Percentiles rank a stretch among this genome's conserved stretches.
Evolutionary conservation across 2,113 vertebrate species (phyloP).

Genomic region (Chaetodon trifascialis): DNA sequence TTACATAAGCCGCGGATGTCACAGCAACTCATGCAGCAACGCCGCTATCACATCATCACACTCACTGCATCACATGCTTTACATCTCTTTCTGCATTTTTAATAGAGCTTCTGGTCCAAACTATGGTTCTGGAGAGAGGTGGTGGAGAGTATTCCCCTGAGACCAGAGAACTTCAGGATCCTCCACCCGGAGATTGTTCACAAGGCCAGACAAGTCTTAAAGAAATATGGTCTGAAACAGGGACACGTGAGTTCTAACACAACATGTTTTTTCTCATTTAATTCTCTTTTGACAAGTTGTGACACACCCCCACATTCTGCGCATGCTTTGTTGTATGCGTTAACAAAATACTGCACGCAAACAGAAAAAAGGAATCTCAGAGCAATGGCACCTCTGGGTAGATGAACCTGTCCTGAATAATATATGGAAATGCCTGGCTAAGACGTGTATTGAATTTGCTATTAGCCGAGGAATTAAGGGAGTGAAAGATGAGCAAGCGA

Average conservation of each 20-base stretch:
- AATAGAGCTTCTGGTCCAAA: slow-evolving; percentile 86
- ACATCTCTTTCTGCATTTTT: slow-evolving; percentile 3
- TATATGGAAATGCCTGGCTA: background rate
- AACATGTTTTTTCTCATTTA: background rate
- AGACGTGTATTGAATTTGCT: background rate
- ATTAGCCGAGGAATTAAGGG: background rate
- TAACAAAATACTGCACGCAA: background rate
- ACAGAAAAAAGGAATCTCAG: background rate
- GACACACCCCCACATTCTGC: background rate
- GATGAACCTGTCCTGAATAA: slow-evolving; percentile 6
- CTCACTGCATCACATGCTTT: background rate
- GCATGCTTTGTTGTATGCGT: background rate
- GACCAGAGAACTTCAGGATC: slow-evolving; percentile 81
- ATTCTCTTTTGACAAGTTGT: background rate
- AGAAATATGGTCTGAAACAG: slow-evolving; percentile 72
- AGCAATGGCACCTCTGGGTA: background rate
- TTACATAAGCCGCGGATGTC: slow-evolving; percentile 36
- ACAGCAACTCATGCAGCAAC: slow-evolving; percentile 16
- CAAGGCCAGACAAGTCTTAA: slow-evolving; percentile 73
- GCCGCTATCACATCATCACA: slow-evolving; percentile 14
- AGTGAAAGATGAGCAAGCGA: background rate
- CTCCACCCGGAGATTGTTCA: slow-evolving; percentile 85
- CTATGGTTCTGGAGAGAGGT: slow-evolving; percentile 88
- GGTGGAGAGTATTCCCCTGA: slow-evolving; percentile 83
- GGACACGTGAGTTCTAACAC: slow-evolving; percentile 68